Conservation (phyloP, 2,888 invertebrate genomes). For the Cyrtodaria siliqua region DNA sequence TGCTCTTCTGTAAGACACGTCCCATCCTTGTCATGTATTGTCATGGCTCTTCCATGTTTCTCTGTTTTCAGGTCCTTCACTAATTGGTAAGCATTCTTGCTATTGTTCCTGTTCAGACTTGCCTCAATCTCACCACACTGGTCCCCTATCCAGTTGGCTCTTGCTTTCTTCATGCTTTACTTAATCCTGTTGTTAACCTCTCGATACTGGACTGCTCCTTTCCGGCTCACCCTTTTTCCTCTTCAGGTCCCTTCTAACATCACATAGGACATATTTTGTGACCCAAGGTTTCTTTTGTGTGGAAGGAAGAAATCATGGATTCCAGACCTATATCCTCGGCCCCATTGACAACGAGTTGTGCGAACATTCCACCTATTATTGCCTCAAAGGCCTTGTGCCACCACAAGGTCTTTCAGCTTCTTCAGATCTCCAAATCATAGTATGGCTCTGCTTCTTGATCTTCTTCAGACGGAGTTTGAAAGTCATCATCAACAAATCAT, state of each 20-base stretch:
- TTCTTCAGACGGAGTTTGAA: constrained; percentile 24
- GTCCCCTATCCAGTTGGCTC: constrained; percentile 15
- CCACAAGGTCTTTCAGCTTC: constrained; percentile 20
- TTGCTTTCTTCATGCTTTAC: constrained; percentile 16
- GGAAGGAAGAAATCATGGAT: too few species aligned
- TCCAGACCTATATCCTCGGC: neutral
- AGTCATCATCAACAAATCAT: constrained; percentile 24
- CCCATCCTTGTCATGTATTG: constrained; percentile 18
- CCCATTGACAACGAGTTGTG: neutral
- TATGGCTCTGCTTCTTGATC: constrained; percentile 14
- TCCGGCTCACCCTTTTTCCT: neutral
- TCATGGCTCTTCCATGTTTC: constrained; percentile 2
- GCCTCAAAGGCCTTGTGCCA: constrained; percentile 15
- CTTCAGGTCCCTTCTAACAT: constrained; percentile 22
- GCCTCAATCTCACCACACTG: constrained; percentile 21
- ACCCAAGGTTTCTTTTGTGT: constrained; percentile 20
- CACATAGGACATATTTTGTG: constrained; percentile 11
- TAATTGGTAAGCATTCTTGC: constrained; percentile 24
- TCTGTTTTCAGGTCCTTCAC: constrained; percentile 22
- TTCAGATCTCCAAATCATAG: constrained; percentile 26
- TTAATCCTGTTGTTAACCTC: constrained; percentile 20
- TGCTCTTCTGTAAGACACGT: constrained; percentile 31
- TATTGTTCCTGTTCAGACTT: constrained; percentile 15
- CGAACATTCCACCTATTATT: constrained; percentile 11
- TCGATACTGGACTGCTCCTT: constrained; percentile 10